A percentile compares a stretch with the other conserved stretches of the same genome.
Evolutionary conservation across 2,797 vertebrate genomes (phyloP).

Genomic region (Cryptoblepharus egeriae): DNA sequence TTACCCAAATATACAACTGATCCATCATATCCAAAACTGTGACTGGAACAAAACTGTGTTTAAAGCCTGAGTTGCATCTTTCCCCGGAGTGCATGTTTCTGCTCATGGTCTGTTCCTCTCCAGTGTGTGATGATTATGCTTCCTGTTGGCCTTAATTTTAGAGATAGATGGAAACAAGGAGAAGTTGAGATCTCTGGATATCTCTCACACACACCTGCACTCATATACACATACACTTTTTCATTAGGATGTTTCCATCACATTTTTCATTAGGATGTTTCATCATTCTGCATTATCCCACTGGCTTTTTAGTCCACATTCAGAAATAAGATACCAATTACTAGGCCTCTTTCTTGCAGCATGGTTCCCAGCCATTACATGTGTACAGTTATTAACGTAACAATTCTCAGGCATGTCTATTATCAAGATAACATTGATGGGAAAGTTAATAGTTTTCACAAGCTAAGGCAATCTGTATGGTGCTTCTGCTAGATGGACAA

Average conservation of each 20-base stretch:
- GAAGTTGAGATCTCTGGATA: no score
- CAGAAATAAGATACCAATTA: neutral
- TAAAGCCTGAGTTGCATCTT: no score
- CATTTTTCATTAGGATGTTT: no score
- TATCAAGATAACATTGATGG: neutral
- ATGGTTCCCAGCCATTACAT: neutral
- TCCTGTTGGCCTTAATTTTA: neutral
- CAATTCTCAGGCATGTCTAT: neutral
- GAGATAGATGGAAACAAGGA: neutral
- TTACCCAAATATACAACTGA: no score
- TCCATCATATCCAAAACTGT: neutral
- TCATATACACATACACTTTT: neutral
- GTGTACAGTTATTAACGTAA: neutral
- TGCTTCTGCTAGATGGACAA: slow-evolving; percentile 26
- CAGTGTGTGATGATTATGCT: neutral
- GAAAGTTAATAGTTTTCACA: neutral
- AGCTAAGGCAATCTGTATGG: slow-evolving; percentile 3
- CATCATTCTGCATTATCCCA: no score
- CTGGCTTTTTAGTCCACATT: no score
- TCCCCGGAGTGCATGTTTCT: neutral
- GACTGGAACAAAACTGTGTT: no score
- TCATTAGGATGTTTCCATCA: neutral
- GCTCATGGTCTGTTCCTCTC: no score
- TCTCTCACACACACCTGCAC: no score
- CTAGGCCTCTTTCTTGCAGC: neutral